Base-by-base conservation (phyloP, 2,888 invertebrate species). In the Drosophila lutescens region DNA sequence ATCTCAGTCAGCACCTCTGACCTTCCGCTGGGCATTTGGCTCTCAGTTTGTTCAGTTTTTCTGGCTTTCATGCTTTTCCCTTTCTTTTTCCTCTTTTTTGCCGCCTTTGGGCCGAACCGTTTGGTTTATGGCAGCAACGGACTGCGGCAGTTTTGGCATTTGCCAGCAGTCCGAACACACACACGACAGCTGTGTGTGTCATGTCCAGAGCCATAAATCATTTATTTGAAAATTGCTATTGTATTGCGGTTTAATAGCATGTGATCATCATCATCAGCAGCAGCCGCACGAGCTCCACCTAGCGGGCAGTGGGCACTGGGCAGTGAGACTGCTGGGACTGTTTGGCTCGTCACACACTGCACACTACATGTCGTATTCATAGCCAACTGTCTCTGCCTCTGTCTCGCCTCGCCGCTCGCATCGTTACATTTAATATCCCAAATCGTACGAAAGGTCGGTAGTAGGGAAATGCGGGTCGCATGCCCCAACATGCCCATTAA, bases 191-290 rank as follows among this genome's bases (percentile, higher is more conserved):
- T 60, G 65, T 73, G 74, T 73, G 55, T 73, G 74, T 70, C 77
- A 77, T 78, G 76, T 76, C 62, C 70, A 59, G 61, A 41, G 66
- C 72, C 87, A 84, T 86, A 84, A 86, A 84, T 84, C 84, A 84
- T 84, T 84, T 85, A 86, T 86, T 81, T 84, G 81, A 86, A 84
- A 86, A 84, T 86, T 84, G 84, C 85, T 78, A 78, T 84, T 84
- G 85, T 86, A 84, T 86, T 86, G 84, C 87, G 85, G 87, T 81
- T 84, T 84, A 84, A 84, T 84, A 81, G 87, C 87, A 84, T 84
- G 81, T 76, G 87, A 84, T 86, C 78, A 81, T 82, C 85, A 79
- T 70, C 80, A 78, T 59, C 77, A 30, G 54, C 58, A 40, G 53
- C 56, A 66, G 44, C 12, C 55, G 53, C 56, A 57, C 51, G 10